Evolutionary conservation across 2,113 vertebrate genomes (phyloP).

Genomic region (Galeopterus variegatus): DNA sequence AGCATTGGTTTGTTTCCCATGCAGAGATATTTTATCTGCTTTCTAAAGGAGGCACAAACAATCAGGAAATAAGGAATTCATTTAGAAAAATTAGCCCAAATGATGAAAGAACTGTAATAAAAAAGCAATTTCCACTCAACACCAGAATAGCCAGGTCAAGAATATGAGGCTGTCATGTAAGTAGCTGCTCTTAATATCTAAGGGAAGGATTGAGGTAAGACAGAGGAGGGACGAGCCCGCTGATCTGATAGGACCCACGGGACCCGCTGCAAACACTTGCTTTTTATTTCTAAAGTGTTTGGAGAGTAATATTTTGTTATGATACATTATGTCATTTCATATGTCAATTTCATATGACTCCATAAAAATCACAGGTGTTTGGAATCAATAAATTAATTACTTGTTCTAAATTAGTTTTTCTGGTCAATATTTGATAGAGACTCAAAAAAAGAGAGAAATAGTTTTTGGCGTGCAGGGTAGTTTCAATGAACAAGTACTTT

Average conservation of each 20-base stretch:
- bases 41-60: constrained; percentile 27
- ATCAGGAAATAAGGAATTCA: constrained; percentile 63
- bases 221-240: constrained; percentile 64
- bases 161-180: background rate
- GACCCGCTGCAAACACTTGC: constrained; percentile 79
- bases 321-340: constrained; percentile 72
- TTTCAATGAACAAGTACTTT: constrained; percentile 68
- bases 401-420: constrained; percentile 76
- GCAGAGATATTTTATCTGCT: constrained; percentile 64
- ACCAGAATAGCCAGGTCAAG: constrained; percentile 27
- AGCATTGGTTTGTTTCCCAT: background rate
- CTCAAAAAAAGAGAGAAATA: background rate
- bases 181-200: constrained; percentile 26
- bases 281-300: constrained; percentile 80
- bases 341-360: constrained; percentile 75
- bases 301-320: constrained; percentile 75
- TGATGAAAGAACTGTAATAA: constrained; percentile 43
- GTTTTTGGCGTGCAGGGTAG: background rate
- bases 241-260: constrained; percentile 54
- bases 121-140: background rate
- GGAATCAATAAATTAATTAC: constrained; percentile 75
- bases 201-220: constrained; percentile 56
- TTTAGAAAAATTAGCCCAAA: constrained; percentile 39
- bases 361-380: constrained; percentile 75
- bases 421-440: constrained; percentile 62